Conservation (phyloP, 2,888 invertebrate species). For the Phyllotreta cruciferae region DNA sequence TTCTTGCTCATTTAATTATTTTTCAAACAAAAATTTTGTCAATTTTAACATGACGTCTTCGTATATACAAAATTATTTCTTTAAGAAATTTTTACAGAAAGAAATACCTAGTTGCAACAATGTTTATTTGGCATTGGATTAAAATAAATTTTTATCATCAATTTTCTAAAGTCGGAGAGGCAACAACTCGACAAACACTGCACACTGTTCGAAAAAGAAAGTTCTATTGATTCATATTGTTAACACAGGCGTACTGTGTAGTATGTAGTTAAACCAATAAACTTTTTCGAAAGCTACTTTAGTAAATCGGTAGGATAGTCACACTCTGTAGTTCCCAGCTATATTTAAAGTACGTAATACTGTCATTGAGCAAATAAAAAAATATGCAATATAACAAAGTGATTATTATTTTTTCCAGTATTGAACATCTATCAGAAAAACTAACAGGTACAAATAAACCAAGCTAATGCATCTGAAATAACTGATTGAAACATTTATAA, state of each 20-base stretch:
- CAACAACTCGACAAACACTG: conserved; percentile 12
- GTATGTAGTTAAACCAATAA: neutral
- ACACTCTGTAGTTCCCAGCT: too few relatives aligned
- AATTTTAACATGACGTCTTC: conserved; percentile 44
- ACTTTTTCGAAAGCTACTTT: neutral
- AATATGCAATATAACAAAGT: neutral
- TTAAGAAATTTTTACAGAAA: conserved; percentile 42
- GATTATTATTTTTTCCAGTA: neutral
- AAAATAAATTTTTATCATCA: conserved; percentile 7
- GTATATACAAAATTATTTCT: conserved; percentile 47
- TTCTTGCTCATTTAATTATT: conserved; percentile 40
- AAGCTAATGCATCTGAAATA: neutral
- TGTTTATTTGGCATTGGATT: conserved; percentile 28
- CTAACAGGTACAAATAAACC: too few relatives aligned
- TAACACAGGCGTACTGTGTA: neutral
- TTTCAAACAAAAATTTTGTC: conserved; percentile 43
- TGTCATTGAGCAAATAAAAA: neutral
- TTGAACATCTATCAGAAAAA: neutral
- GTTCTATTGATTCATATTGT: neutral
- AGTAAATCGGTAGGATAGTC: too few relatives aligned
- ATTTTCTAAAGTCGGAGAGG: conserved; percentile 10
- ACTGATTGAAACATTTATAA: too few relatives aligned
- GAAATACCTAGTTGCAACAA: conserved; percentile 32
- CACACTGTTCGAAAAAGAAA: neutral
- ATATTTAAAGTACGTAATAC: neutral